Evolutionary conservation across 2,113 vertebrate genomes (phyloP).

Genomic region (Chroicocephalus ridibundus): DNA sequence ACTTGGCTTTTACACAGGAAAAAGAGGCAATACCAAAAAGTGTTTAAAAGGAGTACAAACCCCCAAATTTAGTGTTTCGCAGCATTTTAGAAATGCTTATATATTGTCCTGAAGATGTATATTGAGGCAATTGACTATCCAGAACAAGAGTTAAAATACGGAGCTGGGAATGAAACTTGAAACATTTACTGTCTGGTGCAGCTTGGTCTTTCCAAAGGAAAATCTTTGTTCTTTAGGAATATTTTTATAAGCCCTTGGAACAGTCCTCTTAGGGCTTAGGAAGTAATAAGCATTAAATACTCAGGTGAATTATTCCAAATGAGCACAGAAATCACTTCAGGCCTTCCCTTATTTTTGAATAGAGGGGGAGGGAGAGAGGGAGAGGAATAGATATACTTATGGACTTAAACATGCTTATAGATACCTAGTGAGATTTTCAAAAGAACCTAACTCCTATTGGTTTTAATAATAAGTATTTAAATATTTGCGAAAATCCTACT

Average conservation of each 20-base stretch:
- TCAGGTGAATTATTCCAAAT: background rate
- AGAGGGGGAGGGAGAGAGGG: background rate
- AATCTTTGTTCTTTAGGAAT: background rate
- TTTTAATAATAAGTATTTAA: background rate
- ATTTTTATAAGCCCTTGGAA: background rate
- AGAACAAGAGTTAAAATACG: background rate
- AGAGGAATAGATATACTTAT: background rate
- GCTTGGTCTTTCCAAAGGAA: background rate
- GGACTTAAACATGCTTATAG: background rate
- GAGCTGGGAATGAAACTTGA: background rate
- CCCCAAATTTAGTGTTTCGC: background rate
- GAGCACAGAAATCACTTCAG: background rate
- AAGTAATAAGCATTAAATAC: background rate
- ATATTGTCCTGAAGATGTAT: background rate
- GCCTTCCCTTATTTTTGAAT: background rate
- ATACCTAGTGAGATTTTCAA: background rate
- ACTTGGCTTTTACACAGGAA: background rate
- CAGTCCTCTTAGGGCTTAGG: background rate
- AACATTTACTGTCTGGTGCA: background rate
- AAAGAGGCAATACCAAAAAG: background rate
- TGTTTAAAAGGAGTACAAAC: background rate
- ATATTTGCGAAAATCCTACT: background rate
- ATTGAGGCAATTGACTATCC: background rate
- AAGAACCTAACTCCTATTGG: background rate
- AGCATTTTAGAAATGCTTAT: background rate